phyloP scores from a whole-genome alignment of 2,888 invertebrate species.

The Coelopa pilipes region DNA sequence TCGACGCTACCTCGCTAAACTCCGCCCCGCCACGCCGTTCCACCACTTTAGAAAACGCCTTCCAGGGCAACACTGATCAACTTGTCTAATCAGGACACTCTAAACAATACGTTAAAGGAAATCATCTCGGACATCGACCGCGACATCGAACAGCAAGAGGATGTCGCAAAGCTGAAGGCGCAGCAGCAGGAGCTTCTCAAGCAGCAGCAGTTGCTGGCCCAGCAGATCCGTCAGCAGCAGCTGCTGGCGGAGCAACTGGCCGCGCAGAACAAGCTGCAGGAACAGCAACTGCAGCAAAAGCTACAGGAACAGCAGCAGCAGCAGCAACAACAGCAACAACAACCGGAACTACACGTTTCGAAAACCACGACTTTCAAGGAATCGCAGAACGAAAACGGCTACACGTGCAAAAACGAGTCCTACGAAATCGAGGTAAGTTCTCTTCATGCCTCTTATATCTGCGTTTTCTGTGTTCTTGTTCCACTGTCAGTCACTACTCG shows the following conservation, averaged over 20 bases:
- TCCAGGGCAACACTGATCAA: background rate
- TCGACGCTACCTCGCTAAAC: background rate
- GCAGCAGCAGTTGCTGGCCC: slow-evolving; percentile 53
- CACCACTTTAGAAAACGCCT: background rate
- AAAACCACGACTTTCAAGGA: slow-evolving; percentile 46
- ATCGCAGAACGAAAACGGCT: slow-evolving; percentile 47
- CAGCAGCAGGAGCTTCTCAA: slow-evolving; percentile 52
- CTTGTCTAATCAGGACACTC: slow-evolving; percentile 67
- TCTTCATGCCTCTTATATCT: background rate
- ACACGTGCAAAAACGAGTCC: slow-evolving; percentile 44
- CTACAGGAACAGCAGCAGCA: slow-evolving; percentile 38
- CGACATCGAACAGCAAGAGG: slow-evolving; percentile 69
- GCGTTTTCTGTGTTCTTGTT: background rate
- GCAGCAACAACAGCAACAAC: slow-evolving; percentile 41
- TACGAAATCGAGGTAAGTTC: slow-evolving; percentile 49
- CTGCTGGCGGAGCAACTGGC: slow-evolving; percentile 51
- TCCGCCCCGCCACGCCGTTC: background rate
- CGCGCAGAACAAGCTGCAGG: slow-evolving; percentile 49
- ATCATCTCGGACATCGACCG: slow-evolving; percentile 73
- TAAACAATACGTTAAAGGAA: slow-evolving; percentile 71
- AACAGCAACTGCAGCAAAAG: slow-evolving; percentile 47
- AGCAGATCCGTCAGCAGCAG: slow-evolving; percentile 55
- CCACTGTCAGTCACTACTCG: background rate
- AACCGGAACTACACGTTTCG: slow-evolving; percentile 38
- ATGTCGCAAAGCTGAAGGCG: slow-evolving; percentile 53